Evolutionary conservation across 2,113 vertebrate species (phyloP).

Genomic region (Todiramphus chloris): DNA sequence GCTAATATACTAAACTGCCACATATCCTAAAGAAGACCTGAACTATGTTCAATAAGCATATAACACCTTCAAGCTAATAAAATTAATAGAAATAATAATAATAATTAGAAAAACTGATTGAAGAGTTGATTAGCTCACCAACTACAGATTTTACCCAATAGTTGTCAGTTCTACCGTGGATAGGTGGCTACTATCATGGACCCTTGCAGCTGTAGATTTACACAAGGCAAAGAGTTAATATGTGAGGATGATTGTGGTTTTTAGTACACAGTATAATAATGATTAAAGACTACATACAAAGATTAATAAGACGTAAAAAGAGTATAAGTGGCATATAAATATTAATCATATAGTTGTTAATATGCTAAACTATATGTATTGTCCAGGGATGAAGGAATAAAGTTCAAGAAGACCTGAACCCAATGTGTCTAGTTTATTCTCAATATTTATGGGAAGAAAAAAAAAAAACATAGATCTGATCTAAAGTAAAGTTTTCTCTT

Average conservation of each 20-base stretch:
- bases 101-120: rapidly evolving
- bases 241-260: not conserved
- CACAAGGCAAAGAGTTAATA: not conserved
- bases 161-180: not conserved
- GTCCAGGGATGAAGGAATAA: not conserved
- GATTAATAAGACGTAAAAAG: not conserved
- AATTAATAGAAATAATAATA: not conserved
- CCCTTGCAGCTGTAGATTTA: not conserved
- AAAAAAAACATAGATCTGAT: not conserved
- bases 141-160: not conserved
- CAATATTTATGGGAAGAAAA: not conserved
- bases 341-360: not conserved
- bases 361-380: not conserved
- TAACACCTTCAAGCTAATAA: not conserved
- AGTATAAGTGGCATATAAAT: not conserved
- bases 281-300: not conserved
- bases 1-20: not conserved
- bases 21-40: not conserved
- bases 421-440: not conserved
- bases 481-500: not conserved
- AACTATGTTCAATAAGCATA: not conserved
- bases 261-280: not conserved
- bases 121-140: not conserved
- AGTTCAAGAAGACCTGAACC: not conserved
- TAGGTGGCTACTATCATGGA: not conserved